Base-by-base conservation (phyloP, 1,140 invertebrate genomes). In the Papilio polyxenes region DNA sequence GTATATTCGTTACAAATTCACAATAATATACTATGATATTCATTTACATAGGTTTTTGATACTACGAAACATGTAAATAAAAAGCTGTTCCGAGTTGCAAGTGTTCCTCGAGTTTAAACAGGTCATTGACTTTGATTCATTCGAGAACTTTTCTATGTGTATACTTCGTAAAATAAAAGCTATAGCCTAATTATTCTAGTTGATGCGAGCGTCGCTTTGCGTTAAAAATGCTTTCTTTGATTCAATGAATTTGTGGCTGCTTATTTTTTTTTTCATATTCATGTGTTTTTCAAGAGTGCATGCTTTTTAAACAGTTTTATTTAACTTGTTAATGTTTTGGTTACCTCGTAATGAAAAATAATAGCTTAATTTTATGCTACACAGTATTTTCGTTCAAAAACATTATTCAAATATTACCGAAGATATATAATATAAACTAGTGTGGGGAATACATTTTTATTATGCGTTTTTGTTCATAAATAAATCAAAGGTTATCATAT, bases 121-220 rank as follows among this genome's bases (percentile, higher is more conserved):
- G 49, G 49, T 51, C 75, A 77, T 77, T 77, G 49, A 56, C 75
- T 77, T 56, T 13, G 20, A 56, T 53, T 77, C 23, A 56, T 23
- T 20, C 8, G 6, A 56, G 23, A 48, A 20, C 44, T 77, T 77
- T 53, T 65, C 10, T 80, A 69, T 69, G 59, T 44, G 31, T 48
- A 79, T 78, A 13, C 17, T 40, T 69, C 5, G 23, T 20, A 48
- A 78, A 69, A 80, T 80, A 48, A 69, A 69, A 80, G 37, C 10
- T 80, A n/a, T 69, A 69, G 40, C n/a, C 20, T 40, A 80, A 65
- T 79, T 79, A 62, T 79, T 62, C 13, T 40, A 48, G 59, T 80
- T 80, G n/a, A 80, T 69, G 1, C 40, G 59, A 62, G n/a, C 31
- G 59, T 17, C 59, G 11, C 7, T 65, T 10, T 56, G 40, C 31